Evolutionary conservation across 2,797 vertebrate species (phyloP).

Genomic region (Syndactyla subalaris): DNA sequence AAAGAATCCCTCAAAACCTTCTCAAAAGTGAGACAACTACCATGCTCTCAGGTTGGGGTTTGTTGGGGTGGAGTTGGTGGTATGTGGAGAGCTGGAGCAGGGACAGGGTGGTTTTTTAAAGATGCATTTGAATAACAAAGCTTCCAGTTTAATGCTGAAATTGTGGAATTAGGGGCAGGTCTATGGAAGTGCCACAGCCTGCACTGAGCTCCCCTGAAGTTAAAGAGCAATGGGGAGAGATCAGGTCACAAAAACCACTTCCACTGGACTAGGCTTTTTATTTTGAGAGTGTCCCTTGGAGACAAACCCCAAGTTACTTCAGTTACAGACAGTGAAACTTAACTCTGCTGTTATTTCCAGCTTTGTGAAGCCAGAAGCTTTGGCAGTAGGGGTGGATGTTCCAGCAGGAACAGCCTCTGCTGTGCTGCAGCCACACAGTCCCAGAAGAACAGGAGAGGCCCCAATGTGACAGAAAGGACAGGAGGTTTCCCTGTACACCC

Average conservation of each 20-base stretch:
- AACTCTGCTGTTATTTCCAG: not conserved
- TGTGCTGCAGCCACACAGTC: not conserved
- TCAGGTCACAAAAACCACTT: not conserved
- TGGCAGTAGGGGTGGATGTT: rapidly evolving
- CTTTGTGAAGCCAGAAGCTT: not conserved
- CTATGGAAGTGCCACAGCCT: not conserved
- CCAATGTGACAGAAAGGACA: rapidly evolving
- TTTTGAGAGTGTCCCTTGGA: not conserved
- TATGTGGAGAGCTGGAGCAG: not conserved
- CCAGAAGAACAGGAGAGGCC: not conserved
- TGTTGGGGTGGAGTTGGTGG: rapidly evolving
- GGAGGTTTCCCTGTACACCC: not conserved
- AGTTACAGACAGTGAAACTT: not conserved
- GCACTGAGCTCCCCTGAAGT: not conserved
- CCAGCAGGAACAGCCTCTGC: not conserved
- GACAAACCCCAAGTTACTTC: not conserved
- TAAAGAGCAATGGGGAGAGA: not conserved
- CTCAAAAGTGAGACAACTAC: not conserved
- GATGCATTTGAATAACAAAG: not conserved
- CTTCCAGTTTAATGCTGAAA: not conserved
- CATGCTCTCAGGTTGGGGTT: not conserved
- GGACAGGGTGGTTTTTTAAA: rapidly evolving
- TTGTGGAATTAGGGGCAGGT: not conserved
- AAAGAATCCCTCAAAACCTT: not conserved
- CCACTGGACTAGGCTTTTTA: not conserved